Conservation (phyloP, 2,797 vertebrate species). For the Oryzias sinensis region DNA sequence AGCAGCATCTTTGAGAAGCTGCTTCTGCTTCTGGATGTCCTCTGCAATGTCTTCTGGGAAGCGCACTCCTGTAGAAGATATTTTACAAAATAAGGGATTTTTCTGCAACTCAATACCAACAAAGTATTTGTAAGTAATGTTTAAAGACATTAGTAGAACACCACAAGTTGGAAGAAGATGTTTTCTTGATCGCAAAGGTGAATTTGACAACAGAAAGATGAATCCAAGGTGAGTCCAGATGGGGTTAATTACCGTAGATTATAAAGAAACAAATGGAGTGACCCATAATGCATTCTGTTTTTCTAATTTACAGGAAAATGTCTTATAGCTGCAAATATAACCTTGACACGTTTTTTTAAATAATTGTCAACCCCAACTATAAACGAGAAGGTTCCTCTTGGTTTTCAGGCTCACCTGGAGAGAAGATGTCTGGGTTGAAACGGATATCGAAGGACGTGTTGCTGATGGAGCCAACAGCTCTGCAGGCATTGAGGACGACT, state of each 20-base stretch:
- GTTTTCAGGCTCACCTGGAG: slow-evolving; percentile 81
- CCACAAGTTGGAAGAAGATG: too few relatives aligned
- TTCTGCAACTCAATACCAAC: background rate
- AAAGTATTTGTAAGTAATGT: too few relatives aligned
- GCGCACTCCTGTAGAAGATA: slow-evolving; percentile 81
- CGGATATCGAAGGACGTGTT: slow-evolving; percentile 94
- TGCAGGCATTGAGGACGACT: slow-evolving; percentile 94
- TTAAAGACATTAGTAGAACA: too few relatives aligned
- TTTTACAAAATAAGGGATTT: slow-evolving; percentile 15
- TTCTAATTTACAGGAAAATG: too few relatives aligned
- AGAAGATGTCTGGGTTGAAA: slow-evolving; percentile 98
- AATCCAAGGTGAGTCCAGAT: too few relatives aligned
- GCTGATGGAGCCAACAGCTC: slow-evolving; percentile 94
- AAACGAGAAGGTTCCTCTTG: background rate
- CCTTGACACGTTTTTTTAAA: background rate
- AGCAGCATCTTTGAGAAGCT: slow-evolving; percentile 92
- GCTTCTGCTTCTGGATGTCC: slow-evolving; percentile 94
- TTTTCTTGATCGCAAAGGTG: too few relatives aligned
- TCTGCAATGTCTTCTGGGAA: slow-evolving; percentile 87
- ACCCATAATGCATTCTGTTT: background rate
- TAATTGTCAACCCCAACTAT: too few relatives aligned
- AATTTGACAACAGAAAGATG: too few relatives aligned
- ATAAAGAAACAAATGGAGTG: too few relatives aligned
- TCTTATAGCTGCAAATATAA: too few relatives aligned
- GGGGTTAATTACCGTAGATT: too few relatives aligned